Conservation (phyloP, 2,113 vertebrate genomes). For the Stigmatopora nigra region DNA sequence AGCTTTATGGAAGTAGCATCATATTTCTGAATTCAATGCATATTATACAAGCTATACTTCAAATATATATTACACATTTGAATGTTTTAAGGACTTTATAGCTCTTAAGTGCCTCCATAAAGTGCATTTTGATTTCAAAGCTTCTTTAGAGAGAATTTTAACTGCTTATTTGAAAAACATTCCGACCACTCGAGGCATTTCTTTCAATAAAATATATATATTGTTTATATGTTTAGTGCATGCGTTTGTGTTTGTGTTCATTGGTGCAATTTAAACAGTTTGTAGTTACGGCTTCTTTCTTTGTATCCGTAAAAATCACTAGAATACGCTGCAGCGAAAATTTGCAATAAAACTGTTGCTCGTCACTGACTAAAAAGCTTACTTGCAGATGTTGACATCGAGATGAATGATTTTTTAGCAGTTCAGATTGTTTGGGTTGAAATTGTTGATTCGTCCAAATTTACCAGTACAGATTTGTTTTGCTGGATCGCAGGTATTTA, state of each 20-base stretch:
- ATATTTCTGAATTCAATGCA: not conserved
- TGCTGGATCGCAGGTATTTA: too few species aligned
- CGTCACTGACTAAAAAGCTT: not conserved
- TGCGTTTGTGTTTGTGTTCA: constrained; percentile 50
- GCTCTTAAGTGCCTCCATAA: constrained; percentile 12
- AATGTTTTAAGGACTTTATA: constrained; percentile 1
- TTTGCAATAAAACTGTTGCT: not conserved
- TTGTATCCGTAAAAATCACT: constrained; percentile 19
- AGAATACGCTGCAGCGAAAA: constrained; percentile 3
- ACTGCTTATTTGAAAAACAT: constrained; percentile 36
- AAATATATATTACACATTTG: constrained; percentile 1
- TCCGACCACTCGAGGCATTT: constrained; percentile 25
- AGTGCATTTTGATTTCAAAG: constrained; percentile 31
- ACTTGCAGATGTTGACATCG: not conserved
- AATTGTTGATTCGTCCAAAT: too few species aligned
- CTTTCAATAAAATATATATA: constrained; percentile 46
- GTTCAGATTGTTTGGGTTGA: too few species aligned
- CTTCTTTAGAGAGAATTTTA: constrained; percentile 31
- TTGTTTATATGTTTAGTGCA: constrained; percentile 36
- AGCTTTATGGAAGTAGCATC: not conserved
- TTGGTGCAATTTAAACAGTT: constrained; percentile 15
- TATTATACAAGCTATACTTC: too few species aligned
- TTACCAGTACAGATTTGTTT: too few species aligned
- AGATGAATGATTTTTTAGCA: not conserved
- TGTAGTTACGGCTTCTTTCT: constrained; percentile 14